Percentiles rank a stretch among this genome's conserved stretches.
Evolutionary conservation across 2,888 invertebrate genomes (phyloP).

Genomic region (Apodemia mormo): DNA sequence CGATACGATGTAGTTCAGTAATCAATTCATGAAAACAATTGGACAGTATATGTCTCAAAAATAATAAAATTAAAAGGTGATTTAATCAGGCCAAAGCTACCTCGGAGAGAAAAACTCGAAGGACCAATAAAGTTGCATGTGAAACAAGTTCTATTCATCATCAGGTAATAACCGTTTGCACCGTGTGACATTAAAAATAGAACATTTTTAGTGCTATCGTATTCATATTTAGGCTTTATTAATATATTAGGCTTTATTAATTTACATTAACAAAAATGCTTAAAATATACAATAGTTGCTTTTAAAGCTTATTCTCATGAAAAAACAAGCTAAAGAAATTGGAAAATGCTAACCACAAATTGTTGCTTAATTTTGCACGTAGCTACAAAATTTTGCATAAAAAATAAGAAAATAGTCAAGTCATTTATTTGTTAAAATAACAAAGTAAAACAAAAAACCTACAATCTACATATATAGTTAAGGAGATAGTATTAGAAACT

Average conservation of each 20-base stretch:
- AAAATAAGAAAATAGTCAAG: neutral
- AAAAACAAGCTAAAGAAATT: neutral
- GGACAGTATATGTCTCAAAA: constrained; percentile 1
- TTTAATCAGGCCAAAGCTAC: constrained; percentile 71
- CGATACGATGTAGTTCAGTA: neutral
- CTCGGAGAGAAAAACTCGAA: constrained; percentile 77
- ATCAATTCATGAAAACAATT: neutral
- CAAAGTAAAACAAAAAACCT: too few relatives aligned
- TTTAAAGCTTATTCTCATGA: neutral
- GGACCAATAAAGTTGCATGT: constrained; percentile 78
- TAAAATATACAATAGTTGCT: neutral
- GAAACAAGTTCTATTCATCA: constrained; percentile 73
- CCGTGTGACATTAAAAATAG: constrained; percentile 56
- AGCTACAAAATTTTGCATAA: too few relatives aligned
- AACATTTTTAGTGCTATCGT: constrained; percentile 25
- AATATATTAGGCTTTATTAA: neutral
- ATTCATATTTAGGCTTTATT: neutral
- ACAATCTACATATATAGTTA: too few relatives aligned
- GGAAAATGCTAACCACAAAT: neutral
- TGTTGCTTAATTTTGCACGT: neutral
- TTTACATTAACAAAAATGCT: neutral
- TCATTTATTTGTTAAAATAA: neutral
- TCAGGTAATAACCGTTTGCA: constrained; percentile 69
- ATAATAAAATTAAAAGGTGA: constrained; percentile 42
- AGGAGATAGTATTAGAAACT: too few relatives aligned